Evolutionary conservation across 1,140 invertebrate genomes (phyloP), one percentile per base, ranked within the genome.

Genomic region (Batillaria attramentaria): DNA sequence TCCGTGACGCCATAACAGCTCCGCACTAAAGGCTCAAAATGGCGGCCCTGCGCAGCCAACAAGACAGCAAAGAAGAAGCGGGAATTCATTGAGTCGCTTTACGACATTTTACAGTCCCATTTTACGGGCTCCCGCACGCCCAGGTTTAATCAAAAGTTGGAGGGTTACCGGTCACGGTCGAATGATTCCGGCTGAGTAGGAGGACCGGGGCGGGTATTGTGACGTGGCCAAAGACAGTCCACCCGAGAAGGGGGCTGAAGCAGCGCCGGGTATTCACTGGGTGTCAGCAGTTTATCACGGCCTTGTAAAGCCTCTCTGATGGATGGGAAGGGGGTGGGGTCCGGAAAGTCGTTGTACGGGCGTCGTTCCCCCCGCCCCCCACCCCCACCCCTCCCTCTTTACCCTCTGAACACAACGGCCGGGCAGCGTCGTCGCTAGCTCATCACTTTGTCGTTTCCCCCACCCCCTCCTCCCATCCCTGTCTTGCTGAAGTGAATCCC

Each of bases 11-110:
- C n/a, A n/a, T n/a, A n/a, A n/a, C n/a, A n/a, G n/a, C n/a, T n/a
- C n/a, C n/a, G n/a, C n/a, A n/a, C n/a, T n/a, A n/a, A n/a, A n/a
- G n/a, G n/a, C n/a, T n/a, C n/a, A n/a, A n/a, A n/a, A n/a, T n/a
- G n/a, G n/a, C n/a, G n/a, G n/a, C n/a, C n/a, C n/a, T n/a, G n/a
- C n/a, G n/a, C n/a, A n/a, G n/a, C n/a, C n/a, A n/a, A n/a, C n/a
- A n/a, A n/a, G n/a, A n/a, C n/a, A n/a, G n/a, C n/a, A n/a, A n/a
- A n/a, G n/a, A n/a, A n/a, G n/a, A n/a, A n/a, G n/a, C n/a, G n/a
- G n/a, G n/a, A n/a, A n/a, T n/a, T n/a, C 57, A 62, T 62, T 62
- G 57, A 62, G 57, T 62, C 10, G 57, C 57, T 62, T 62, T 62
- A 62, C 57, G 24, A 24, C 8, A 24, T 10, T 62, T 62, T 62